A percentile compares a stretch with the other conserved stretches of the same genome.
Evolutionary conservation across 2,113 vertebrate genomes (phyloP).

Genomic region (Xenotilapia caudafasciata): DNA sequence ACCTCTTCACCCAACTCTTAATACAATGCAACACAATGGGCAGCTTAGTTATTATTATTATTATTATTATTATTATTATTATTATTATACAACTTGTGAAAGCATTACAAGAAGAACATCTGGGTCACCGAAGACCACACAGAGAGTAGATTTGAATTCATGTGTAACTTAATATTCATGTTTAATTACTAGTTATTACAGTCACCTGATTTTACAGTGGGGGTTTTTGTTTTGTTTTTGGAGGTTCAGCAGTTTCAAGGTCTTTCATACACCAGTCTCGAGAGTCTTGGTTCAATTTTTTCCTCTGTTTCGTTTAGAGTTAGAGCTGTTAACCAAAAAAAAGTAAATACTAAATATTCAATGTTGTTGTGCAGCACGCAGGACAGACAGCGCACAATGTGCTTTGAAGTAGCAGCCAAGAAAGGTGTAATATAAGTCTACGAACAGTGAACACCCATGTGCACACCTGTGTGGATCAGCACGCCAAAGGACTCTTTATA

Average conservation of each 20-base stretch:
- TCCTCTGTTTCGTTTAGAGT: background rate
- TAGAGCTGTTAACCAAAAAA: background rate
- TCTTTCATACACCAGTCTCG: background rate
- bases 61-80: background rate
- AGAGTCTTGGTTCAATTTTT: background rate
- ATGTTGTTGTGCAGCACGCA: no score
- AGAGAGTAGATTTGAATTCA: background rate
- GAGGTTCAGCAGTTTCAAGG: background rate
- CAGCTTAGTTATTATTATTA: background rate
- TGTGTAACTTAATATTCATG: background rate
- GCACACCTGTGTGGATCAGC: no score
- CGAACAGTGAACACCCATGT: no score
- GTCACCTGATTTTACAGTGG: background rate
- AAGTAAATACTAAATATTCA: no score
- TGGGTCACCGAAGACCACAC: background rate
- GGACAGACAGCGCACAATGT: no score
- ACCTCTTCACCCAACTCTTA: fast-evolving
- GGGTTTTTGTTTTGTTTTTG: fast-evolving
- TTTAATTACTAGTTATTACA: background rate
- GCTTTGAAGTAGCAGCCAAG: no score
- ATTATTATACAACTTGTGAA: background rate
- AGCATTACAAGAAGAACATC: background rate
- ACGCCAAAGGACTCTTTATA: background rate
- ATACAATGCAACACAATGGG: fast-evolving
- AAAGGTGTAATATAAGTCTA: no score